Evolutionary conservation across 2,113 vertebrate genomes (phyloP).

Genomic region (Aspiorhynchus laticeps): DNA sequence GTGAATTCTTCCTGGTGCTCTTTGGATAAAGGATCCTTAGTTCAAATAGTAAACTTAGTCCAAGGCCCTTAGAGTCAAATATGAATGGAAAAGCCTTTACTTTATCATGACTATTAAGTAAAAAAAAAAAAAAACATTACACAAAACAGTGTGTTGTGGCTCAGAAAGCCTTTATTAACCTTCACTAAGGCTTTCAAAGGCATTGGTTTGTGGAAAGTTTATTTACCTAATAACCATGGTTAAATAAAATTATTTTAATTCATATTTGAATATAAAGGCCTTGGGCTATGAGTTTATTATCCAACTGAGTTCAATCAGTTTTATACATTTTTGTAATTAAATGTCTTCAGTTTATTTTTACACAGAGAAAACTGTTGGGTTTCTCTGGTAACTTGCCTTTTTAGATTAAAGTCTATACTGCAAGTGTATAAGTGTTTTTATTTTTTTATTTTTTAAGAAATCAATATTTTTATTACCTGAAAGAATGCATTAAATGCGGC

Average conservation of each 20-base stretch:
- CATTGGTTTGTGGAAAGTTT: background rate
- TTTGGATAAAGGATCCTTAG: background rate
- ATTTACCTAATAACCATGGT: background rate
- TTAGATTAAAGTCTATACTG: background rate
- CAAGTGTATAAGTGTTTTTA: too few relatives aligned
- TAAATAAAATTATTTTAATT: background rate
- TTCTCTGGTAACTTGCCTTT: background rate
- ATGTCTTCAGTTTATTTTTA: background rate
- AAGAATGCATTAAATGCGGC: too few relatives aligned
- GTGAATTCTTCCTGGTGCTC: background rate
- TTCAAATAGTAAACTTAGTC: background rate
- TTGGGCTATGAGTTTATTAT: background rate
- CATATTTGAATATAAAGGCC: background rate
- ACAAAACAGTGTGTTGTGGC: background rate
- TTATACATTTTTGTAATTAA: background rate
- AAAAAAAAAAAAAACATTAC: background rate
- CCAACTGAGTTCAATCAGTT: background rate
- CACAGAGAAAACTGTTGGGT: background rate
- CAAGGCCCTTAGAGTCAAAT: background rate
- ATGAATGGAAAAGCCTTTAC: background rate
- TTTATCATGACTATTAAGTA: background rate
- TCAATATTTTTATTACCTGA: too few relatives aligned
- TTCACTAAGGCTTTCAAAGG: background rate
- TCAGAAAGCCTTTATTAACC: background rate
- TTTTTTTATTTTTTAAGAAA: too few relatives aligned